phyloP scores from a whole-genome alignment of 2,888 invertebrate species.

The Melieria crassipennis region DNA sequence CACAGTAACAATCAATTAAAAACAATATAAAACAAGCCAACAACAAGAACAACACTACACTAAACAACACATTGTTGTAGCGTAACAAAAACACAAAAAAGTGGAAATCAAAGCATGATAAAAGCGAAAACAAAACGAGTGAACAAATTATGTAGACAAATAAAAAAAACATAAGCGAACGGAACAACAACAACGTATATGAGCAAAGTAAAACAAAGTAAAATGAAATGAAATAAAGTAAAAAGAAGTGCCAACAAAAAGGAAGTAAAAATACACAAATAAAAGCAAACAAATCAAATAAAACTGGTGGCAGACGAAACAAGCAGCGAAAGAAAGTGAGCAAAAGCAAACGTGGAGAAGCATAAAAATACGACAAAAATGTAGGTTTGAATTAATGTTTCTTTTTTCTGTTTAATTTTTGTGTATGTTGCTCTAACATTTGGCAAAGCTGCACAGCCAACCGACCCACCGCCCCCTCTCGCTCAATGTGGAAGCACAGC shows the following conservation, averaged over 20 bases:
- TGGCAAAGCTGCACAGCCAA: no score
- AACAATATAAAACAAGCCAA: neutral
- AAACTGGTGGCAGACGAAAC: conserved; percentile 1
- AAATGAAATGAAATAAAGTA: neutral
- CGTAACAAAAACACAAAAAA: conserved; percentile 1
- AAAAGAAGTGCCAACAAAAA: neutral
- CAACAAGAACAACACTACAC: neutral
- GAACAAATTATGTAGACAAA: neutral
- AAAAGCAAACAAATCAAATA: neutral
- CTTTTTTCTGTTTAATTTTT: neutral
- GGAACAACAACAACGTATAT: neutral
- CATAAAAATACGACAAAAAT: neutral
- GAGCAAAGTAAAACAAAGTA: neutral
- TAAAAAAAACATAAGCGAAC: neutral
- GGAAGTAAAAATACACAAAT: neutral
- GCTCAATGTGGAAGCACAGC: no score
- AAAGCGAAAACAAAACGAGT: neutral
- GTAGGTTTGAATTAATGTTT: neutral
- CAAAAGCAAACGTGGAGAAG: neutral
- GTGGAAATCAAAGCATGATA: neutral
- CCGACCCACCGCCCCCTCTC: no score
- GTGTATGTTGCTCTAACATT: no score
- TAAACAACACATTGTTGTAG: neutral
- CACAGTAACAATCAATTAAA: neutral
- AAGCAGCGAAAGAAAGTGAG: neutral